These are phyloP conservation scores for Polia nebulosa DNA, from an alignment of 2,888 invertebrate genomes.

Conservation along the genomic window DNA sequence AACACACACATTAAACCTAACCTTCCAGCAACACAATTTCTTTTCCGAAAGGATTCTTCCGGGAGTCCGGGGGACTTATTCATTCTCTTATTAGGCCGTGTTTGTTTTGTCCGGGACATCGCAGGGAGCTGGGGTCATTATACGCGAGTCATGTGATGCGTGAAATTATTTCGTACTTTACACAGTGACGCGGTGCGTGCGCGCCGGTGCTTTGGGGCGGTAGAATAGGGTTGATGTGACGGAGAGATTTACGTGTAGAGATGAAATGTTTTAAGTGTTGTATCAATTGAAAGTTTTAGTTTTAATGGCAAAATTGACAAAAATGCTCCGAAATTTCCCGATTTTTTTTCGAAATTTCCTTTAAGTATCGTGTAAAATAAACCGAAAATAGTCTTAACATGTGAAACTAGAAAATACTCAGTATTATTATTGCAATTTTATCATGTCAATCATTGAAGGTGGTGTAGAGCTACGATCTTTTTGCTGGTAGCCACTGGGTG, in stretches of 20 bases:
- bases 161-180: slow-evolving; percentile 91
- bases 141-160: slow-evolving; percentile 89
- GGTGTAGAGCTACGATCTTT: no score
- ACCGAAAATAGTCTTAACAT: no score
- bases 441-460: no score
- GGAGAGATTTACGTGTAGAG: neutral
- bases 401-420: no score
- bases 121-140: slow-evolving; percentile 86
- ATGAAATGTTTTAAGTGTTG: neutral
- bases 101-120: slow-evolving; percentile 83
- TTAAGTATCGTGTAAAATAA: no score
- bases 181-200: slow-evolving; percentile 86
- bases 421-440: no score
- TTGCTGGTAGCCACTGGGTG: neutral
- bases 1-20: slow-evolving; percentile 63
- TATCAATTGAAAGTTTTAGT: neutral
- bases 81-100: slow-evolving; percentile 82
- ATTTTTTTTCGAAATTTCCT: no score
- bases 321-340: no score
- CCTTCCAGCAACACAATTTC: slow-evolving; percentile 66
- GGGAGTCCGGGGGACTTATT: slow-evolving; percentile 69
- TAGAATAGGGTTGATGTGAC: slow-evolving; percentile 72
- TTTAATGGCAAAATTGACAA: no score
- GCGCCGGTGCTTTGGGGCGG: slow-evolving; percentile 77
- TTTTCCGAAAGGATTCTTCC: slow-evolving; percentile 73